Conservation (phyloP, 2,113 vertebrate genomes). For the Lophura nycthemera region DNA sequence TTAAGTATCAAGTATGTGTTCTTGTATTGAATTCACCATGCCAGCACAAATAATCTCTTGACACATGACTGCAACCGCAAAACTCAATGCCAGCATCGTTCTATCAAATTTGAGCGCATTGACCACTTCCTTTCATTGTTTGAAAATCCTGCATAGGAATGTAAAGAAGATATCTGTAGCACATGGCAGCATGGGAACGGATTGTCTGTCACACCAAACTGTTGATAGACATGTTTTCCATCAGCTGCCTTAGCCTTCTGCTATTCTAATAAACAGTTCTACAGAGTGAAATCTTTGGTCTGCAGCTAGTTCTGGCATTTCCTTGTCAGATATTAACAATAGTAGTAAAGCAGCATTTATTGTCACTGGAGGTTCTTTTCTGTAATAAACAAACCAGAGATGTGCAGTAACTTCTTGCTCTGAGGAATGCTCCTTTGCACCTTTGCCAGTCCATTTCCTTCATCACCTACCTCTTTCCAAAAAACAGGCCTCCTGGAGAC, state of each 20-base stretch:
- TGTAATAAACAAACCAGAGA: background rate
- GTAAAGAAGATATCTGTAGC: background rate
- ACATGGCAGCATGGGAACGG: background rate
- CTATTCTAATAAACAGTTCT: background rate
- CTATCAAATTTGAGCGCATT: background rate
- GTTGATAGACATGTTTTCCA: background rate
- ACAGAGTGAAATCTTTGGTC: background rate
- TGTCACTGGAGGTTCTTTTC: background rate
- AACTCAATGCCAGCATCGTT: background rate
- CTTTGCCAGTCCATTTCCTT: background rate
- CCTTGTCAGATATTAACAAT: background rate
- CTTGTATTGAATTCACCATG: background rate
- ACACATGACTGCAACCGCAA: constrained; percentile 1
- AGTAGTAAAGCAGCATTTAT: background rate
- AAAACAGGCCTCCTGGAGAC: background rate
- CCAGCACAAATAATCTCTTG: constrained; percentile 18
- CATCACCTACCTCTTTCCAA: background rate
- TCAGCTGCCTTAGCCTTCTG: background rate
- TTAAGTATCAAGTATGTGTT: background rate
- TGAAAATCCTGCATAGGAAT: background rate
- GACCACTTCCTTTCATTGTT: constrained; percentile 15
- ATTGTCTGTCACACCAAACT: background rate
- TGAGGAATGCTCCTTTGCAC: background rate
- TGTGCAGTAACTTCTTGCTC: background rate
- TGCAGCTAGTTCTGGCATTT: background rate